A percentile compares a stretch with the other conserved stretches of the same genome.
These are phyloP conservation scores for Tangara arthus DNA, from an alignment of 2,797 vertebrate species.

Conservation along the genomic window DNA sequence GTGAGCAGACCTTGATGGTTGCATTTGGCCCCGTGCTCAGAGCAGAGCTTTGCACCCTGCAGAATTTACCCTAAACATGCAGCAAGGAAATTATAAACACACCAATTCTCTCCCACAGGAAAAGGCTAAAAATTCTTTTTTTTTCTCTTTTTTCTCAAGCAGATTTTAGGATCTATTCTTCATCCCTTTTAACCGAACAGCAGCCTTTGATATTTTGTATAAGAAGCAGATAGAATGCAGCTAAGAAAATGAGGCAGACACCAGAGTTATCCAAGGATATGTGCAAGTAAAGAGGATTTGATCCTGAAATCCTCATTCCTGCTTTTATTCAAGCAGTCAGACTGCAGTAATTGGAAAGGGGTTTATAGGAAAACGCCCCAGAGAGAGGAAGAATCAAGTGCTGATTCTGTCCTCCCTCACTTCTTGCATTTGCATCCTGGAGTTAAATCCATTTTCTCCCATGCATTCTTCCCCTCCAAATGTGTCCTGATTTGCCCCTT, in stretches of 20 bases:
- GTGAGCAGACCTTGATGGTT: not conserved
- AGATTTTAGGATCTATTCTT: not conserved
- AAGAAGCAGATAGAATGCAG: not conserved
- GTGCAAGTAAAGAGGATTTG: not conserved
- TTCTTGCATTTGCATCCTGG: not conserved
- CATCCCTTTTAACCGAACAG: not conserved
- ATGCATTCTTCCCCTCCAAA: not conserved
- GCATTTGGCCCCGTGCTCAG: rapidly evolving
- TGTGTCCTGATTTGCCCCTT: conserved; percentile 15
- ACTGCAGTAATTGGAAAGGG: not conserved
- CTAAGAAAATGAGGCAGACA: not conserved
- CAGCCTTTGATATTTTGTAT: not conserved
- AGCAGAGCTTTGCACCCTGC: not conserved
- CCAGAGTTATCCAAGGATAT: not conserved
- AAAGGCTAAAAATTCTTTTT: not conserved
- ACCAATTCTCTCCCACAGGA: not conserved
- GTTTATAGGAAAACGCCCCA: not conserved
- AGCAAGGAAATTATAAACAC: not conserved
- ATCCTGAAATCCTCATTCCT: not conserved
- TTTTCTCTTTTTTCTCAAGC: not conserved
- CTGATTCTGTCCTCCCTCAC: not conserved
- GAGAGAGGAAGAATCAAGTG: not conserved
- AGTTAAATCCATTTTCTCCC: not conserved
- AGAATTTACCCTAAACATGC: not conserved
- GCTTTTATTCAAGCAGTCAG: not conserved